Conservation (phyloP, 2,888 invertebrate species). For the Yponomeuta cagnagella region DNA sequence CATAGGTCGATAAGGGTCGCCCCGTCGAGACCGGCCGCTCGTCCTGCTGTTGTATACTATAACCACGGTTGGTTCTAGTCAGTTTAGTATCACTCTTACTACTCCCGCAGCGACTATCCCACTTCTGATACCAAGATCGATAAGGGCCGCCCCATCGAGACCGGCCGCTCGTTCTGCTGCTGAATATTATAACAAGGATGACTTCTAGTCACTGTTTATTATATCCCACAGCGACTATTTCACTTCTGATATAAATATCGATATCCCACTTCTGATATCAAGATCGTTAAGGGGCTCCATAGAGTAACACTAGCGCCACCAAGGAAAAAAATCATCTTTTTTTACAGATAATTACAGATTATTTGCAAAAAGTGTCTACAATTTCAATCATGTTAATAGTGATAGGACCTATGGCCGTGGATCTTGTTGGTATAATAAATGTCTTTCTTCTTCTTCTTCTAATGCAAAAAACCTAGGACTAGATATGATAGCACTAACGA, state of each 20-base stretch:
- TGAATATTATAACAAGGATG: constrained; percentile 16
- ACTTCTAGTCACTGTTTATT: not conserved
- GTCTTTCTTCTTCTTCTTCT: no score
- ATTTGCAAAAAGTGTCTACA: no score
- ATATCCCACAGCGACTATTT: constrained; percentile 40
- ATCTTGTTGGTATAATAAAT: no score
- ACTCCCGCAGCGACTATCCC: not conserved
- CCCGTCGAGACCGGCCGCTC: constrained; percentile 95
- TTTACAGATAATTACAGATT: no score
- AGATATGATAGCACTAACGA: no score
- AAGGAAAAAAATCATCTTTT: no score
- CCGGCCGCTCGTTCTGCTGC: not conserved
- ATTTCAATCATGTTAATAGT: no score
- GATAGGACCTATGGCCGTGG: no score
- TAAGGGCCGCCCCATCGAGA: not conserved
- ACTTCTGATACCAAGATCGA: not conserved
- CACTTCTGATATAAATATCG: no score
- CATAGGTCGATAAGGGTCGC: constrained; percentile 95
- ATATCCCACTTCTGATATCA: constrained; percentile 31
- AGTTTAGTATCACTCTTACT: not conserved
- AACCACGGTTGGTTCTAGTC: constrained; percentile 12
- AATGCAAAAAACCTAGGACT: no score
- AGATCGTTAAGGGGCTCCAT: constrained; percentile 75
- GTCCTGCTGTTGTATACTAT: constrained; percentile 92
- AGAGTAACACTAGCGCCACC: no score